phyloP scores from a whole-genome alignment of 1,140 invertebrate genomes.

The Muscidifurax raptorellus region DNA sequence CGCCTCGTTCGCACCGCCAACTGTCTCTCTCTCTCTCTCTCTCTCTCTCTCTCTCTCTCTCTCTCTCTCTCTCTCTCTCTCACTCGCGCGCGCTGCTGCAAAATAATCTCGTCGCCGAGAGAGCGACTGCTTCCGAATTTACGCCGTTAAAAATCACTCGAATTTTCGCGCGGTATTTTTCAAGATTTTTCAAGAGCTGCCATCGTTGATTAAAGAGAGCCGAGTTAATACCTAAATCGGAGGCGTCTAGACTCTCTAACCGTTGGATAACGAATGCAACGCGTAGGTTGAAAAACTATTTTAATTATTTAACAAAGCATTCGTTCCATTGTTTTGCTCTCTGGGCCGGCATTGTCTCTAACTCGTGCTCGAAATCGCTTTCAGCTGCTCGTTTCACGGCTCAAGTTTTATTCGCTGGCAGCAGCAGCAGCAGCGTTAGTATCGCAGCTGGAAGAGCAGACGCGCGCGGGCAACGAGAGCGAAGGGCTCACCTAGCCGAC shows the following conservation, averaged over 20 bases:
- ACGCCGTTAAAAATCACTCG: conserved; percentile 46
- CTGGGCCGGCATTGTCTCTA: neutral
- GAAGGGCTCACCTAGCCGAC: conserved; percentile 22
- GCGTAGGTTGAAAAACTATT: too few relatives aligned
- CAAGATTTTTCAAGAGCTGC: neutral
- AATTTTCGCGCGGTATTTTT: conserved; percentile 19
- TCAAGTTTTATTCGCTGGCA: conserved; percentile 25
- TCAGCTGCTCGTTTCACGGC: conserved; percentile 8
- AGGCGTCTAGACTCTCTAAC: too few relatives aligned
- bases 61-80: conserved; percentile 14
- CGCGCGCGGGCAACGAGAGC: conserved; percentile 34
- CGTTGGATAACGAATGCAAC: too few relatives aligned
- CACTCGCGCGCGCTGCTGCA: too few relatives aligned
- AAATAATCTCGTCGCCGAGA: conserved; percentile 61
- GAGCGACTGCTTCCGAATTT: conserved; percentile 60
- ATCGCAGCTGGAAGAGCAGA: conserved; percentile 31
- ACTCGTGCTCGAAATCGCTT: conserved; percentile 6
- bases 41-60: too few relatives aligned
- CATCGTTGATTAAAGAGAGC: too few relatives aligned
- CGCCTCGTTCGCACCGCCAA: conserved; percentile 27
- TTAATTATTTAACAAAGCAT: too few relatives aligned
- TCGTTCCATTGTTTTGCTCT: neutral
- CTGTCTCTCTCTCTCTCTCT: neutral
- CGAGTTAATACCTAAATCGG: too few relatives aligned
- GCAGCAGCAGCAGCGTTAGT: neutral